Evolutionary conservation across 2,888 invertebrate genomes (phyloP).

Genomic region (Dasypogon diadema): DNA sequence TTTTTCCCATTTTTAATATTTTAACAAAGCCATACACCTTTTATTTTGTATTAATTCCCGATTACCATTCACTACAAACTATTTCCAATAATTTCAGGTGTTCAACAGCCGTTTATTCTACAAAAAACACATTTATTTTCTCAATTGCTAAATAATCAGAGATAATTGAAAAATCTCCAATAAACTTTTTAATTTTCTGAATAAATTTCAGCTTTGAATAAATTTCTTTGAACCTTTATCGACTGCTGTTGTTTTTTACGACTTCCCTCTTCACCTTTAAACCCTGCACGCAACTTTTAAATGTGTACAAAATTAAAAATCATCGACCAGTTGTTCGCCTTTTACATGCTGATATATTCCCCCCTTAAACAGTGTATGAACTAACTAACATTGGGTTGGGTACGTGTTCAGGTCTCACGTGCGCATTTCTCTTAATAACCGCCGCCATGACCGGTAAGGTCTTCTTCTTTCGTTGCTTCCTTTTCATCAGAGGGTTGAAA

Average conservation of each 20-base stretch:
- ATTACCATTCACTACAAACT: no score
- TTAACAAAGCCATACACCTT: no score
- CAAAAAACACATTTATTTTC: no score
- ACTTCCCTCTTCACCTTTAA: constrained; percentile 36
- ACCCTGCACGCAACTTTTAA: constrained; percentile 13
- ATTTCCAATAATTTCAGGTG: no score
- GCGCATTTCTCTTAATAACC: constrained; percentile 15
- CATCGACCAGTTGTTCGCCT: constrained; percentile 18
- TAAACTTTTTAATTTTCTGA: constrained; percentile 25
- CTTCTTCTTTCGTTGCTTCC: neutral
- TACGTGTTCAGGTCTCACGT: constrained; percentile 1
- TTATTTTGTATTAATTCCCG: no score
- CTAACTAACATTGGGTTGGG: neutral
- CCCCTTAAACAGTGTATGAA: neutral
- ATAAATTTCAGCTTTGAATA: constrained; percentile 6
- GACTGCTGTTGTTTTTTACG: neutral
- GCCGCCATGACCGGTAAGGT: constrained; percentile 11
- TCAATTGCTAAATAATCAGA: no score
- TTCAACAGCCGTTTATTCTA: no score
- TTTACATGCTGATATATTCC: neutral
- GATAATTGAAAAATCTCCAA: neutral
- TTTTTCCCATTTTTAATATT: no score
- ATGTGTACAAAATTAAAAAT: constrained; percentile 9
- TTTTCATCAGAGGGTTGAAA: constrained; percentile 6
- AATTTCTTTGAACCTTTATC: neutral